Base-by-base conservation (phyloP, 2,797 vertebrate genomes). In the Trichosurus vulpecula region DNA sequence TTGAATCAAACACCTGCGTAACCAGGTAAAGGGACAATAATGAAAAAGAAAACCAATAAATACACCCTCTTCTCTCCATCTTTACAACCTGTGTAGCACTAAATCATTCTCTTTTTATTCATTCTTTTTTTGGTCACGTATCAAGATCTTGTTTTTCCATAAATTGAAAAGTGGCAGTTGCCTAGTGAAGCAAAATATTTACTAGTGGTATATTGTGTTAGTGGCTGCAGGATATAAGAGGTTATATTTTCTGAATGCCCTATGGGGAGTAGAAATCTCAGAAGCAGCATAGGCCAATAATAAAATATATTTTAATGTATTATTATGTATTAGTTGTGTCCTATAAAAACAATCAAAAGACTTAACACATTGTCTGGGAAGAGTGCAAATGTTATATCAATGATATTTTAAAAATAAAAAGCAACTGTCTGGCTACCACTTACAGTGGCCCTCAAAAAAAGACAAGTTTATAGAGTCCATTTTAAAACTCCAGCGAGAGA, bases 401-500 rank as follows among this genome's bases (percentile, higher is more conserved):
- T 52, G 74, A 47, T 27, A 94, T 91, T 52, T 93, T 2, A 54
- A 56, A 91, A 87, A 91, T 92, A 54, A 51, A 91, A 93, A 96
- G 52, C 47, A 55, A 51, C 13, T 58, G 25, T 87, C 94, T 12
- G n/a, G 53, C 27, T n/a, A 30, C 30, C 22, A 53, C 95, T 27
- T 90, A 11, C 58, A 89, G 95, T 58, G 25, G 52, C 61, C n/a
- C 92, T n/a, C 14, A 51, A 66, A 90, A 57, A 74, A 96, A 90
- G 91, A 87, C 1, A 5, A 91, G 61, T 96, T 96, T 92, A 52
- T 19, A 91, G 89, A 96, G 96, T 89, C 41, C 61, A 95, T 96
- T 94, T 93, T 92, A 96, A 91, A 90, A 58, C 81, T 96, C 93
- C 95, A 96, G 31, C 47, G 91, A 58, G 92, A 97, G 93, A 97